These are phyloP conservation scores for Andrena bucephala DNA, from an alignment of 2,888 invertebrate species.

Conservation along the genomic window DNA sequence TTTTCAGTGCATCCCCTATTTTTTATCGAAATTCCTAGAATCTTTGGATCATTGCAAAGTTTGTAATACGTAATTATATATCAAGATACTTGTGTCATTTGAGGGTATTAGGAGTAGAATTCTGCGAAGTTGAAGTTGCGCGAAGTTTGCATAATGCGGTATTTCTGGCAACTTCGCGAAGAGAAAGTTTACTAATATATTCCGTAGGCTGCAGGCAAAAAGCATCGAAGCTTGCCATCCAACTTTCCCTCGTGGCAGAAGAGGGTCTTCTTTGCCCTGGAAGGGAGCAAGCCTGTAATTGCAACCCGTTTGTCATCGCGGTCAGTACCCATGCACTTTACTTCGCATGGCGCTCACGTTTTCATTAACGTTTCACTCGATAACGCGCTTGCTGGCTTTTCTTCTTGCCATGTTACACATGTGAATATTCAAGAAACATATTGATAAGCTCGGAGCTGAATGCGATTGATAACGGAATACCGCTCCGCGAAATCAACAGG, in stretches of 20 bases:
- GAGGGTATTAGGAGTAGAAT: not conserved
- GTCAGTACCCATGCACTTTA: slow-evolving; percentile 22
- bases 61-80: not conserved
- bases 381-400: not conserved
- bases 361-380: slow-evolving; percentile 19
- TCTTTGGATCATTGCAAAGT: too few relatives aligned
- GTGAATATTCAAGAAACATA: not conserved
- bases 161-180: slow-evolving; percentile 9
- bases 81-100: not conserved
- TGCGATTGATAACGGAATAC: not conserved
- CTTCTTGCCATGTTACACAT: not conserved
- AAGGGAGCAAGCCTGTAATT: slow-evolving; percentile 67
- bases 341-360: slow-evolving; percentile 8
- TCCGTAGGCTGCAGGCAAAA: not conserved
- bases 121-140: not conserved
- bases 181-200: slow-evolving; percentile 4
- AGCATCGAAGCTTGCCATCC: not conserved
- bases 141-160: not conserved
- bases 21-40: too few relatives aligned
- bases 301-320: slow-evolving; percentile 36
- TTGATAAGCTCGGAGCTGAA: not conserved
- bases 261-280: slow-evolving; percentile 38
- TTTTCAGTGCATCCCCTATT: too few relatives aligned
- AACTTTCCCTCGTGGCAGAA: slow-evolving; percentile 62
- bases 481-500: slow-evolving; percentile 60